Conservation (phyloP, 2,113 vertebrate genomes). For the Bothrops jararaca region DNA sequence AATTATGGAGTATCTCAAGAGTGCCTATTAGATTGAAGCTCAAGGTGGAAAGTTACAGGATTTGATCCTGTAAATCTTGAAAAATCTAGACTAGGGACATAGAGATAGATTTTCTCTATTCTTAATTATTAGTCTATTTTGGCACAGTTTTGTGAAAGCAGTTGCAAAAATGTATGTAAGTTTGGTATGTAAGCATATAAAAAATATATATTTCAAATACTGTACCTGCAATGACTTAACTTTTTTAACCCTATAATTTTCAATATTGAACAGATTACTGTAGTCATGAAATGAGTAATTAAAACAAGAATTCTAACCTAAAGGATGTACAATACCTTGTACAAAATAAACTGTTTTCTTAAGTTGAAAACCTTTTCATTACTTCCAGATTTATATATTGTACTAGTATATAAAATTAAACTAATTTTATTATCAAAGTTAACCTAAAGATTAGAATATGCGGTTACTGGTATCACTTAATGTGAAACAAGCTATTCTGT, state of each 20-base stretch:
- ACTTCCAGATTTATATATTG: not conserved
- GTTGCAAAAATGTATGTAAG: slow-evolving; percentile 43
- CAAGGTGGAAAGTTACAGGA: slow-evolving; percentile 41
- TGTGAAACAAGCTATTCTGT: not conserved
- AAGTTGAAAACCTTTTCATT: not conserved
- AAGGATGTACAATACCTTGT: not conserved
- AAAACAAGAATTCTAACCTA: not conserved
- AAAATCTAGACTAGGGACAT: slow-evolving; percentile 45
- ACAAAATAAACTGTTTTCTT: not conserved
- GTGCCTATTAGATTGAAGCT: slow-evolving; percentile 55
- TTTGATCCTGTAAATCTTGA: slow-evolving; percentile 53
- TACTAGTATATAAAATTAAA: slow-evolving; percentile 20
- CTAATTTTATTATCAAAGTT: slow-evolving; percentile 12
- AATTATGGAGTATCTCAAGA: slow-evolving; percentile 14
- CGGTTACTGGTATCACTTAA: not conserved
- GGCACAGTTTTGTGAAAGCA: slow-evolving; percentile 43
- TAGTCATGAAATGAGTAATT: slow-evolving; percentile 14
- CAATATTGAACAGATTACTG: not conserved
- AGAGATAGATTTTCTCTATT: slow-evolving; percentile 52
- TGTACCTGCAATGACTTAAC: slow-evolving; percentile 23
- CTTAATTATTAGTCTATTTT: slow-evolving; percentile 56
- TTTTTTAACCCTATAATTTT: not conserved
- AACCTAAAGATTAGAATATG: not conserved
- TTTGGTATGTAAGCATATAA: slow-evolving; percentile 41
- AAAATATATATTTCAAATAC: slow-evolving; percentile 47